phyloP scores from a whole-genome alignment of 2,797 vertebrate genomes.

The Chelon auratus region DNA sequence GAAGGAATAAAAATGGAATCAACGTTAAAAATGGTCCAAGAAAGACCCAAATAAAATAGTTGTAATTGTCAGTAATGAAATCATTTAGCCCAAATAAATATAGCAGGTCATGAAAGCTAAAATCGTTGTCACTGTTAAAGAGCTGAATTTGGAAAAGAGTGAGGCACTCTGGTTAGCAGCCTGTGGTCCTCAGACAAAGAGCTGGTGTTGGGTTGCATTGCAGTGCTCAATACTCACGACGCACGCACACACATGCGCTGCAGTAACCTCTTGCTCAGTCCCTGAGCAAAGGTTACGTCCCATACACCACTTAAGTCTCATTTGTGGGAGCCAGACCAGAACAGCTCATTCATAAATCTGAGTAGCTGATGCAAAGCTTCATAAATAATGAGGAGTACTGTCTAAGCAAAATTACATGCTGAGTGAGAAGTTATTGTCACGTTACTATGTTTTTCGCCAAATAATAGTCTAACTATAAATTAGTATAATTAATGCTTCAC shows the following conservation, averaged over 20 bases:
- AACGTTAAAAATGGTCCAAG: constrained; percentile 1
- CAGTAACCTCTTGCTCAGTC: constrained; percentile 62
- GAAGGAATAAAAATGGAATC: constrained; percentile 2
- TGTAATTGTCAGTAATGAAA: not conserved
- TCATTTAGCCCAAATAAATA: constrained; percentile 1
- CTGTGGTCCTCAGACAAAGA: constrained; percentile 72
- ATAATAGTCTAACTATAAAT: not conserved
- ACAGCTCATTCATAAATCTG: constrained; percentile 67
- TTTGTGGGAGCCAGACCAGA: constrained; percentile 57
- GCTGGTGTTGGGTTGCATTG: constrained; percentile 79
- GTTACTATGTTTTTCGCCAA: not conserved
- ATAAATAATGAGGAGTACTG: constrained; percentile 40
- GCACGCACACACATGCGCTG: constrained; percentile 31
- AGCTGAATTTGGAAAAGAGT: constrained; percentile 38
- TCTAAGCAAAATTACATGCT: not conserved
- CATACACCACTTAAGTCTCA: constrained; percentile 62
- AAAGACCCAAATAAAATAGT: not conserved
- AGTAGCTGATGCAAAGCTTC: constrained; percentile 30
- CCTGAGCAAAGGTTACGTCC: constrained; percentile 65
- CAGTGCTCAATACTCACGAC: constrained; percentile 74
- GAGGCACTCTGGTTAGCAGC: constrained; percentile 45
- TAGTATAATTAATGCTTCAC: not conserved
- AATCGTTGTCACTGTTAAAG: constrained; percentile 18
- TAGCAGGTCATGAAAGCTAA: not conserved
- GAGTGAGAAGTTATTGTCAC: not conserved